Evolutionary conservation across 2,888 invertebrate species (phyloP).

Genomic region (Spatulosminthurus flaviceps): DNA sequence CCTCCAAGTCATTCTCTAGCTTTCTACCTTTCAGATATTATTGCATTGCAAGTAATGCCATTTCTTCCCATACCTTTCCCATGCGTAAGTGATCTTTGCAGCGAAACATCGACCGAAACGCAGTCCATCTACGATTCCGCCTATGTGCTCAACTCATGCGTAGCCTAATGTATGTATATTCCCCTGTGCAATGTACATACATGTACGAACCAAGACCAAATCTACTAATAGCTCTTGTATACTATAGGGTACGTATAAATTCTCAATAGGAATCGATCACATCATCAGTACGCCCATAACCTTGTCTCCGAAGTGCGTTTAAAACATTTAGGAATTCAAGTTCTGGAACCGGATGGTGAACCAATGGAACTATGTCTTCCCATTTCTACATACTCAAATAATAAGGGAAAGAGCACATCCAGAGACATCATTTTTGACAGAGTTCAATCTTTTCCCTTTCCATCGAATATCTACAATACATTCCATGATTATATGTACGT

Average conservation of each 20-base stretch:
- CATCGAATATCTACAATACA: too few relatives aligned
- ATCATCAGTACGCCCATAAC: not conserved
- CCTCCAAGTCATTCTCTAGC: not conserved
- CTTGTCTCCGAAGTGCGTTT: not conserved
- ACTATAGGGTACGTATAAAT: not conserved
- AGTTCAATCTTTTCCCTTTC: too few relatives aligned
- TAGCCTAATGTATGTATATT: not conserved
- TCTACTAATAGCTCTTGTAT: not conserved
- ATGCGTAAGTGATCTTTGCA: not conserved
- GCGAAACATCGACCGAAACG: slow-evolving; percentile 12
- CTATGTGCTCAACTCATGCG: slow-evolving; percentile 15
- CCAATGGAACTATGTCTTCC: too few relatives aligned
- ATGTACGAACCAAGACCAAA: not conserved
- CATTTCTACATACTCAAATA: too few relatives aligned
- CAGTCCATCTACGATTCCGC: slow-evolving; percentile 6
- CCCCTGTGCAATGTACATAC: not conserved
- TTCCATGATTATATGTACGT: too few relatives aligned
- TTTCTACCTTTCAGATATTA: slow-evolving; percentile 6
- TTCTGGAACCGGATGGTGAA: not conserved
- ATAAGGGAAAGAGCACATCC: too few relatives aligned
- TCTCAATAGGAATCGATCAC: not conserved
- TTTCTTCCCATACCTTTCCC: not conserved
- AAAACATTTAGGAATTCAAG: not conserved
- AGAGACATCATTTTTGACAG: too few relatives aligned
- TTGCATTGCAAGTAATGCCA: not conserved